These are phyloP conservation scores for Dryadula phaetusa DNA, from an alignment of 2,888 invertebrate genomes.

Conservation along the genomic window DNA sequence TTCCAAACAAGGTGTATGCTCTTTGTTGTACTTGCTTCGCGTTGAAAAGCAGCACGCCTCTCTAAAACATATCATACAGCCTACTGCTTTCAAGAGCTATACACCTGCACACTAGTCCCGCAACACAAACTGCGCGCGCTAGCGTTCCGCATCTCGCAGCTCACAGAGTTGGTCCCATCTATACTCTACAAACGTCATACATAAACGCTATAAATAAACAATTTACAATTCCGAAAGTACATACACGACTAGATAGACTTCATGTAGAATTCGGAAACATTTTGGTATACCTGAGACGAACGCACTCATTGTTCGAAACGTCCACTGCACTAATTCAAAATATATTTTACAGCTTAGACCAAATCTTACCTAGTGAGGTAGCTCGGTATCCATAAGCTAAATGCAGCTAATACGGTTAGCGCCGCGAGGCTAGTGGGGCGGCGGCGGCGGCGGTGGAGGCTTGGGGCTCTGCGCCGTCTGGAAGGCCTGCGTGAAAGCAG, in stretches of 20 bases:
- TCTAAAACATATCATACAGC: constrained; percentile 83
- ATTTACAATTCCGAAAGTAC: constrained; percentile 83
- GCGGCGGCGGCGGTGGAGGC: constrained; percentile 78
- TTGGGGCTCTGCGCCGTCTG: constrained; percentile 74
- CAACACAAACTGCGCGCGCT: constrained; percentile 53
- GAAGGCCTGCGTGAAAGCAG: constrained; percentile 80
- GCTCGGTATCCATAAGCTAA: constrained; percentile 75
- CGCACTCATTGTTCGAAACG: constrained; percentile 46
- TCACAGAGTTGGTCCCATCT: constrained; percentile 82
- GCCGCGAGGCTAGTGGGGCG: constrained; percentile 67
- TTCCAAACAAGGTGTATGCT: constrained; percentile 62
- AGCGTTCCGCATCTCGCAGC: constrained; percentile 60
- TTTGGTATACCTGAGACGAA: constrained; percentile 80
- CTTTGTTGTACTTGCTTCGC: constrained; percentile 74
- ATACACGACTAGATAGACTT: constrained; percentile 84
- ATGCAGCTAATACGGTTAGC: constrained; percentile 63
- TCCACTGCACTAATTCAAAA: constrained; percentile 66
- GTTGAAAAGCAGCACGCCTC: constrained; percentile 74
- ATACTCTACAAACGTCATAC: constrained; percentile 73
- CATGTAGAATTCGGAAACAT: constrained; percentile 84
- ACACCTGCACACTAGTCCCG: constrained; percentile 62
- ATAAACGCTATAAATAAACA: constrained; percentile 79
- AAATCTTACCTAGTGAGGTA: constrained; percentile 82
- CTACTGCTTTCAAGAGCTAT: constrained; percentile 72
- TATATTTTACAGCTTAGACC: constrained; percentile 75